phyloP scores from a whole-genome alignment of 2,888 invertebrate species.

The Timema podura region DNA sequence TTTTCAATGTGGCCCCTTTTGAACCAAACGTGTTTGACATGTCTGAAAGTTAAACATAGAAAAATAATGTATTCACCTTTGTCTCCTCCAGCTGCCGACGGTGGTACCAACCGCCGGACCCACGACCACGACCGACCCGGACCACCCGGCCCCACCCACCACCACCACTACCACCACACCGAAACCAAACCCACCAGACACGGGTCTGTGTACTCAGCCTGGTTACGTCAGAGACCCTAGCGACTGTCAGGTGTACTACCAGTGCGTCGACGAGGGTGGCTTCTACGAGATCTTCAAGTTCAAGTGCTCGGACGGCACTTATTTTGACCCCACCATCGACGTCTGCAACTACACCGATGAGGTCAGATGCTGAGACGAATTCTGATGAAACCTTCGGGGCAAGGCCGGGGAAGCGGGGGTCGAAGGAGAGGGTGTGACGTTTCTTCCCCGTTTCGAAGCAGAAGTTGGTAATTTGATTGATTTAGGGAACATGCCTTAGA shows the following conservation, averaged over 20 bases:
- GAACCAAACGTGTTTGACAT: too few species aligned
- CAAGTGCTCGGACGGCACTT: slow-evolving; percentile 42
- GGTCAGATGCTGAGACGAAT: slow-evolving; percentile 41
- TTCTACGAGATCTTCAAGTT: slow-evolving; percentile 38
- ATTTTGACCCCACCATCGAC: slow-evolving; percentile 42
- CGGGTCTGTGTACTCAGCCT: slow-evolving; percentile 3
- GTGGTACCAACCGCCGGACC: neutral
- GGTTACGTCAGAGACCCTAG: slow-evolving; percentile 10
- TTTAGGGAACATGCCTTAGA: too few species aligned
- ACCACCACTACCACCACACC: neutral
- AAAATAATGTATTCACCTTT: too few species aligned
- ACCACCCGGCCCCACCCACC: neutral
- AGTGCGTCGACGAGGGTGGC: slow-evolving; percentile 30
- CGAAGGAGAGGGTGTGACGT: too few species aligned
- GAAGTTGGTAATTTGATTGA: too few species aligned
- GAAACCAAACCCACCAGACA: neutral
- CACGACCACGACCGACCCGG: neutral
- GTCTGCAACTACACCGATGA: slow-evolving; percentile 45
- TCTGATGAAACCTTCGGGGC: too few species aligned
- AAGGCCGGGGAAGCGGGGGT: too few species aligned
- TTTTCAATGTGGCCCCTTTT: too few species aligned
- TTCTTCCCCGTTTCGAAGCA: too few species aligned
- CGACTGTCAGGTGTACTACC: slow-evolving; percentile 10
- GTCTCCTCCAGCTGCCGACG: slow-evolving; percentile 5
- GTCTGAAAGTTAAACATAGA: too few species aligned